phyloP scores from a whole-genome alignment of 2,113 vertebrate genomes.

The Heloderma charlesbogerti region DNA sequence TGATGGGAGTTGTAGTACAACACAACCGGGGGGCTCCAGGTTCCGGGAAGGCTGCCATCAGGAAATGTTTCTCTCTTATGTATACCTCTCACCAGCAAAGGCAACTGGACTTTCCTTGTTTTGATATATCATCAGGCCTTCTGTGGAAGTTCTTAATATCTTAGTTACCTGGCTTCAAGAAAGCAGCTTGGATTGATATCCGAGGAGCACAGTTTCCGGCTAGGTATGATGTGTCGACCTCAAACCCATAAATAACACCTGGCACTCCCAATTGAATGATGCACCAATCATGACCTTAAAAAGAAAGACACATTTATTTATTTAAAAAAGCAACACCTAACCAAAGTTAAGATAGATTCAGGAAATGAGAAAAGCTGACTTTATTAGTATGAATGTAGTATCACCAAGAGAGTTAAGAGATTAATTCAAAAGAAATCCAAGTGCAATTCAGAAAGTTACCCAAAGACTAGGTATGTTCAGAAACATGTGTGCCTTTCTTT shows the following conservation, averaged over 20 bases:
- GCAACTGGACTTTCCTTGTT: not conserved
- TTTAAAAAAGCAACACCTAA: not conserved
- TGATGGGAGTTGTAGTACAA: not conserved
- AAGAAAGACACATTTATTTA: not conserved
- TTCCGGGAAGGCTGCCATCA: not conserved
- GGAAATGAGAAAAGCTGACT: not conserved
- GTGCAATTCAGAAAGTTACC: not conserved
- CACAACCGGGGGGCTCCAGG: not conserved
- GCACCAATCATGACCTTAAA: conserved; percentile 79
- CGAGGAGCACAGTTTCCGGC: conserved; percentile 76
- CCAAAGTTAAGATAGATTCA: not conserved
- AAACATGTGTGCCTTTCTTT: not conserved
- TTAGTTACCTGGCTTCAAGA: conserved; percentile 63
- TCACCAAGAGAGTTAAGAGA: not conserved
- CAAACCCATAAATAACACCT: conserved; percentile 72
- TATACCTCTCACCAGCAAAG: not conserved
- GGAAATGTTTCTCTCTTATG: not conserved
- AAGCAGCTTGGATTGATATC: conserved; percentile 77
- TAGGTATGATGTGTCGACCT: conserved; percentile 83
- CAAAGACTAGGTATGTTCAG: not conserved
- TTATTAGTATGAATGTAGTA: not conserved
- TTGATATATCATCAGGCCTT: not conserved
- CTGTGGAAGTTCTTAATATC: not conserved
- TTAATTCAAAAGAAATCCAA: not conserved
- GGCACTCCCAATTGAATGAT: conserved; percentile 77